Evolutionary conservation across 2,888 invertebrate genomes (phyloP).

Genomic region (Apodemia duryi): DNA sequence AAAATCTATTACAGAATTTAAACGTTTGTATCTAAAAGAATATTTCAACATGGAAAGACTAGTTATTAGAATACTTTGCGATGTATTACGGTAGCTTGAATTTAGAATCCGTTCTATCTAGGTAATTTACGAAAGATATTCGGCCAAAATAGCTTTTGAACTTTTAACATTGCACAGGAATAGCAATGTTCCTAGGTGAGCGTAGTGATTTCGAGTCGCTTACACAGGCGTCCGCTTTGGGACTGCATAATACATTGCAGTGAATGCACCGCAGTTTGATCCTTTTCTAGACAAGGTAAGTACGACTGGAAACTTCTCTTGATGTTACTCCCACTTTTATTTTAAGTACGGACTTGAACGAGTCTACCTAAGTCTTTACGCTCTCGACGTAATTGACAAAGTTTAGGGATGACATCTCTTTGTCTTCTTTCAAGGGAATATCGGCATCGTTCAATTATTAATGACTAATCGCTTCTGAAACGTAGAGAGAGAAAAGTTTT

Average conservation of each 20-base stretch:
- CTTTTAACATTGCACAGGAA: constrained; percentile 59
- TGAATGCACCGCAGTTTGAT: constrained; percentile 77
- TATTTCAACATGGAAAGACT: neutral
- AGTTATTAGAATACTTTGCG: constrained; percentile 17
- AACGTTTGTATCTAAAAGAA: neutral
- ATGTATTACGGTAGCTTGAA: neutral
- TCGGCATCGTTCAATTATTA: constrained; percentile 67
- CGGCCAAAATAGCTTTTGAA: constrained; percentile 51
- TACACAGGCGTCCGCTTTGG: constrained; percentile 57
- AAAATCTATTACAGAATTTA: no score
- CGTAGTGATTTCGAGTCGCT: constrained; percentile 70
- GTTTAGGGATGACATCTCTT: constrained; percentile 69
- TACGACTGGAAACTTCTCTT: constrained; percentile 70
- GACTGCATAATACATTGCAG: constrained; percentile 77
- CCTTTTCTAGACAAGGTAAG: constrained; percentile 76
- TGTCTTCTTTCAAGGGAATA: constrained; percentile 64
- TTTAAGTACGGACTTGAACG: constrained; percentile 61
- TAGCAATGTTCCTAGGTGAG: constrained; percentile 53
- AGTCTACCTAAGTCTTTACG: constrained; percentile 55
- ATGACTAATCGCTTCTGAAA: constrained; percentile 62
- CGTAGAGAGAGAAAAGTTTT: constrained; percentile 49
- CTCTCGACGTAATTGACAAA: constrained; percentile 67
- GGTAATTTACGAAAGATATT: constrained; percentile 59
- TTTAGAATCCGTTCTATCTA: constrained; percentile 27
- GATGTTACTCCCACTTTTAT: constrained; percentile 68